Evolutionary conservation across 2,888 invertebrate genomes (phyloP), one percentile per base, ranked within the genome.

Genomic region (Heliconius ismenius): DNA sequence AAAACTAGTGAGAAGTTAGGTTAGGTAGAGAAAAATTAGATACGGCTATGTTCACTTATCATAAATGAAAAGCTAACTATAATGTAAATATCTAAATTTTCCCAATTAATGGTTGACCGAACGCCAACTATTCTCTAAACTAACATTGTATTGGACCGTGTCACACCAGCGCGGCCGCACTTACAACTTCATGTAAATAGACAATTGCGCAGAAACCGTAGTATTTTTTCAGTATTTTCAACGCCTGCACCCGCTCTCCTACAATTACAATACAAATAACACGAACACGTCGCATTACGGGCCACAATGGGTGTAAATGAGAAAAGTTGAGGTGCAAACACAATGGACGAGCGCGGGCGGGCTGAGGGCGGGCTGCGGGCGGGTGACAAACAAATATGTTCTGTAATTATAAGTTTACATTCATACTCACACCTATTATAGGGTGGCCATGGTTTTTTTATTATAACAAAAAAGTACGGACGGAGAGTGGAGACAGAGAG

Each of bases 251-350:
- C 39, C 76, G 72, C 69, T 72, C 28, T 76, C 76, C 65, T 58
- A 60, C 73, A 76, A 76, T 72, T 76, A 76, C 72, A 76, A 72
- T 76, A 76, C 76, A 72, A 76, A 64, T 72, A 76, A 72, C 72
- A 69, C 75, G 69, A 75, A 75, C 69, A 76, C 70, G 72, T 76
- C 76, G 76, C 73, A 76, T 76, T 76, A 76, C 76, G 72, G 63
- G 26, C 32, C 58, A 63, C 62, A 73, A 87, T 87, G 85, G 85
- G 83, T 36, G 82, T 86, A 87, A 89, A 88, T 87, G 86, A 85
- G 86, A 84, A 88, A 89, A 89, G 84, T 89, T 89, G 69, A 74
- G 58, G 69, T 75, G 70, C 77, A 67, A 63, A 43, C 75, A 77
- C 74, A 75, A 75, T 75, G 75, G 68, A 24, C 63, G 63, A 39